Base-by-base conservation (phyloP, 2,888 invertebrate species). In the Phorcus lineatus region DNA sequence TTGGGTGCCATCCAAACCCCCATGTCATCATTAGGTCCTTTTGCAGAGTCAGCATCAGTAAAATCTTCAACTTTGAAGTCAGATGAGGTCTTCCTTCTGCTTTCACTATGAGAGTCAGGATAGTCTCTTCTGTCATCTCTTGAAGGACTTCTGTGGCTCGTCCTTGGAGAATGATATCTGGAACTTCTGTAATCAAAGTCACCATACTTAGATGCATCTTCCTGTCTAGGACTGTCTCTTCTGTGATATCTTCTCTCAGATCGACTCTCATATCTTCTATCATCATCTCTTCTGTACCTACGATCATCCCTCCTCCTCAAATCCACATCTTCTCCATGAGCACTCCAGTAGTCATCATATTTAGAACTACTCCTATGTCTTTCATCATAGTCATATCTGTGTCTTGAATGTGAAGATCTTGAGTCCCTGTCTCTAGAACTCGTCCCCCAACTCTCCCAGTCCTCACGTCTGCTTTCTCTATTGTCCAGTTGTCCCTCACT, bases 131-230 rank as follows among this genome's bases (percentile, higher is more conserved):
- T 70, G 11, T 36, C 40, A 11, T 70, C 19, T 17, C 36, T 36
- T 70, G 70, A 70, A 13, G 47, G 47, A 47, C 47, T 47, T 70
- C 70, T 40, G 4, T 28, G 36, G 16, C 31, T 19, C 36, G 17
- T 70, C 4, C 70, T 28, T 2, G 70, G 40, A 2, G 70, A 70
- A 11, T 70, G 36, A 36, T 70, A 70, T 19, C 40, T 16, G 2
- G 70, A 70, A 40, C 70, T 70, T 36, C 70, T 70, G n/a, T 36
- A 40, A 36, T 70, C 70, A 17, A 70, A 28, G 36, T 70, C 70
- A n/a, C 70, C 70, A 70, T 70, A 70, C 11, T 36, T 31, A 19
- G 31, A 36, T 17, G 70, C 70, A 70, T 70, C 70, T 36, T 70
- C 70, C 28, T 70, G 70, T 40, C 70, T 70, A 7, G 70, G 70